phyloP scores from a whole-genome alignment of 2,888 invertebrate genomes.

The Ichneumon xanthorius region DNA sequence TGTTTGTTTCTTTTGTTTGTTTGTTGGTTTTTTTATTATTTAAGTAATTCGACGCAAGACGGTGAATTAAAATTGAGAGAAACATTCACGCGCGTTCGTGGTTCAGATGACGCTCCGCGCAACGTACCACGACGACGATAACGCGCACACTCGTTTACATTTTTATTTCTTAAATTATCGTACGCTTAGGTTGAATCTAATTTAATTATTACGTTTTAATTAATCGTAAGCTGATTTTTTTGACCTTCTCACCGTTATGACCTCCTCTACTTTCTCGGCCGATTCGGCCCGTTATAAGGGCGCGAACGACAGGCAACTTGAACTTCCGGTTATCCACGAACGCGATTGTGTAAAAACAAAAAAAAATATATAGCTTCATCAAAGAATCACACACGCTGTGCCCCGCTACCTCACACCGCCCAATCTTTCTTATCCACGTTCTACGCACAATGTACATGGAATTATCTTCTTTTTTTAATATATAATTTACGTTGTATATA shows the following conservation, averaged over 20 bases:
- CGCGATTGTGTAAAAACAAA: conserved; percentile 28
- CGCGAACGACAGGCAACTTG: conserved; percentile 32
- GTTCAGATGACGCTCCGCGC: background rate
- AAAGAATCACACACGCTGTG: conserved; percentile 47
- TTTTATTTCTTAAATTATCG: conserved; percentile 40
- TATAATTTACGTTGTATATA: conserved; percentile 65
- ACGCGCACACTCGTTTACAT: conserved; percentile 39
- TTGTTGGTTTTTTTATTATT: conserved; percentile 10
- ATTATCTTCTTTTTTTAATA: conserved; percentile 25
- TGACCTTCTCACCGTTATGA: background rate
- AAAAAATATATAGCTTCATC: conserved; percentile 35
- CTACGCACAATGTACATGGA: conserved; percentile 58
- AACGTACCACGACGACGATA: conserved; percentile 33
- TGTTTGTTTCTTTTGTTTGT: background rate
- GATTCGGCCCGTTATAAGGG: conserved; percentile 24
- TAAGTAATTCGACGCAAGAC: conserved; percentile 46
- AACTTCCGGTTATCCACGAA: conserved; percentile 28
- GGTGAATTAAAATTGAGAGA: conserved; percentile 26
- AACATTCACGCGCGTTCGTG: conserved; percentile 33
- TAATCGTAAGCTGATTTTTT: conserved; percentile 38
- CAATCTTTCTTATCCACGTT: conserved; percentile 53
- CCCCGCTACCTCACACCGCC: conserved; percentile 50
- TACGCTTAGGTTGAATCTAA: conserved; percentile 44
- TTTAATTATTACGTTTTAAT: conserved; percentile 58
- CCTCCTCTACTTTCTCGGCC: conserved; percentile 13